Evolutionary conservation across 2,797 vertebrate genomes (phyloP), one percentile per base, ranked within the genome.

Genomic region (Heteromormyrus szaboi): DNA sequence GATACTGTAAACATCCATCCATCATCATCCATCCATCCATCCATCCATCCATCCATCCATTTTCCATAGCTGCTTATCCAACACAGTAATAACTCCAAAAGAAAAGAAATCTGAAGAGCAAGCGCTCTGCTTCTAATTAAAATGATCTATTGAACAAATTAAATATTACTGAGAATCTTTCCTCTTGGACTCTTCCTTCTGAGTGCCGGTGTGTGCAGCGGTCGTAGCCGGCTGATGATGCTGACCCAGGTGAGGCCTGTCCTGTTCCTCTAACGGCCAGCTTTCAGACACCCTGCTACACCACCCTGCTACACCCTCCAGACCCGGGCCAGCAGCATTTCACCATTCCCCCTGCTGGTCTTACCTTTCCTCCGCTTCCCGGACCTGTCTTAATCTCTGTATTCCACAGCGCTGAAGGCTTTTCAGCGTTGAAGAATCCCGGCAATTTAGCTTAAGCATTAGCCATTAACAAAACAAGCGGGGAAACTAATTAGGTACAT

Each of bases 401-500:
- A 90, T 92, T 93, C 95, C 93, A 93, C 93, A 88, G 91, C 90
- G 90, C 89, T 90, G 92, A 91, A 22, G 94, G 94, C 95, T 85
- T 89, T 85, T 92, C 88, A 89, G 81, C 22, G 0, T 89, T 44
- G 79, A 89, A 59, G 14, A 89, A 90, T 89, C 92, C 95, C 89
- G 93, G 93, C 92, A 93, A 93, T 95, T 96, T 94, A 95, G 91
- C 94, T 92, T 86, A 93, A 94, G 94, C 93, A 94, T 88, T 87
- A 93, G 91, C 92, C 93, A 93, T 94, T 95, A 96, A 97, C 96
- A 97, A 96, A 95, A 95, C 94, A 94, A 95, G 94, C 72, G 90
- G 97, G 97, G 96, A 85, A 97, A 97, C 97, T 97, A 98, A 98
- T 98, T 96, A 98, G 96, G 94, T 94, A 96, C 96, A 97, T 96